phyloP scores from a whole-genome alignment of 2,113 vertebrate genomes.

The Lophochroa leadbeateri region DNA sequence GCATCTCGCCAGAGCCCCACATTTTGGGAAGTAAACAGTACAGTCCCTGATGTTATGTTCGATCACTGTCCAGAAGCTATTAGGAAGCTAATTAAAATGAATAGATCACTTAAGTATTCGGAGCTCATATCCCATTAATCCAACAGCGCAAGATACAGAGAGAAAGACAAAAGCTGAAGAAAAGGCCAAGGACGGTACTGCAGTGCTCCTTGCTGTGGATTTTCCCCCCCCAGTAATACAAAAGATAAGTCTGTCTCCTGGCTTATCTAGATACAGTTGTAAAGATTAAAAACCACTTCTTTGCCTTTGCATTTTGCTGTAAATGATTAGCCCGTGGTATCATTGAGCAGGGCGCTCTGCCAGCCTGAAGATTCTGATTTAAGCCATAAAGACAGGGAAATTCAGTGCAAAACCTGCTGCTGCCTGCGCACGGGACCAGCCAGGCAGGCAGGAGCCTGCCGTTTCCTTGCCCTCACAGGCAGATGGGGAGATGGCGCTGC shows the following conservation, averaged over 20 bases:
- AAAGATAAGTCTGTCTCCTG: slow-evolving; percentile 52
- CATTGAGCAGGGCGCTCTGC: neutral
- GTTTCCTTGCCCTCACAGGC: neutral
- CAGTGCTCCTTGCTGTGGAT: neutral
- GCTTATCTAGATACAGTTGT: slow-evolving; percentile 58
- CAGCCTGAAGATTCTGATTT: slow-evolving; percentile 1
- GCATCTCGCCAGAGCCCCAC: neutral
- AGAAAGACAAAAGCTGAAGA: slow-evolving; percentile 52
- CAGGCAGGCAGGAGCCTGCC: neutral
- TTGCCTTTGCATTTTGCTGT: slow-evolving; percentile 7
- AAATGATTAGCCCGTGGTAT: slow-evolving; percentile 14
- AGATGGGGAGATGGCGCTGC: neutral
- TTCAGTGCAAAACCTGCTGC: neutral
- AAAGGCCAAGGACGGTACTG: slow-evolving; percentile 45
- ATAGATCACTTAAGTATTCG: slow-evolving; percentile 59
- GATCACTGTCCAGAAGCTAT: slow-evolving; percentile 55
- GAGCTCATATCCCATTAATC: slow-evolving; percentile 63
- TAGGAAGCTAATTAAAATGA: slow-evolving; percentile 66
- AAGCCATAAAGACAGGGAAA: neutral
- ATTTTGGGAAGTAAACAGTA: slow-evolving; percentile 1
- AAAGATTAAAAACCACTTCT: slow-evolving; percentile 50
- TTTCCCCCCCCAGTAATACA: neutral
- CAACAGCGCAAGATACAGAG: neutral
- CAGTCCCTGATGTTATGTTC: neutral
- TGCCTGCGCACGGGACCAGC: neutral